Base-by-base conservation (phyloP, 2,888 invertebrate species). In the Epinotia demarniana region DNA sequence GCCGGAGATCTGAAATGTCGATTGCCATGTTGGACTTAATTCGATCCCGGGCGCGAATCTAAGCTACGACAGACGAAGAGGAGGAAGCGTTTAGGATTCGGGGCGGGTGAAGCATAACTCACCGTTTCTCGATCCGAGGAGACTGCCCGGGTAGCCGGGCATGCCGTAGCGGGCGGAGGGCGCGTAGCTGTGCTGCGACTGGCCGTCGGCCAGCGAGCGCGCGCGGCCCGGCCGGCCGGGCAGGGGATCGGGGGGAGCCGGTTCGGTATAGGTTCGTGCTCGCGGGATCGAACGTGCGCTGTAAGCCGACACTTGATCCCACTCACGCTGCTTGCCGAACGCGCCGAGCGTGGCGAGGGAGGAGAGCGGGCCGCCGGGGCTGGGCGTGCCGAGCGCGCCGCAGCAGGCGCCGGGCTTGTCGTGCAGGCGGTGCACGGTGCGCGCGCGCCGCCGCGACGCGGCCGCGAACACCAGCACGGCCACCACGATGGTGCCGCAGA, bases 381-480 rank as follows among this genome's bases (percentile, higher is more conserved):
- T 97, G 75, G 97, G 96, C 49, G 97, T 96, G 79, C 96, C 96
- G 76, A 95, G 90, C 53, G 95, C 96, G 74, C 97, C 95, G 89
- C 97, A 97, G 90, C 97, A 97, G 82, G 97, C 96, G 78, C 97
- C 97, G 46, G 97, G 97, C 83, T 96, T 95, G 63, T 95, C 95
- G 82, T 96, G 96, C 39, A 96, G 91, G 63, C 96, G 95, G 88
- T 97, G 97, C 80, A 97, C 94, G 86, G 97, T 97, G 80, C 97
- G 95, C 11, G 97, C 96, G 76, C 97, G 95, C 78, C 97, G 95
- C 77, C 96, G 95, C 81, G 97, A 97, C 27, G 98, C 98, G 66
- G 98, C 97, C 72, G 98, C 96, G 89, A 98, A 98, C 80, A 98
- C 96, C 81, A 98, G 96, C 75, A 98, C 98, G 0, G 98, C 98